A percentile compares a stretch with the other conserved stretches of the same genome.
Conservation (phyloP, 2,888 invertebrate species). For the Cylloceria caligata region DNA sequence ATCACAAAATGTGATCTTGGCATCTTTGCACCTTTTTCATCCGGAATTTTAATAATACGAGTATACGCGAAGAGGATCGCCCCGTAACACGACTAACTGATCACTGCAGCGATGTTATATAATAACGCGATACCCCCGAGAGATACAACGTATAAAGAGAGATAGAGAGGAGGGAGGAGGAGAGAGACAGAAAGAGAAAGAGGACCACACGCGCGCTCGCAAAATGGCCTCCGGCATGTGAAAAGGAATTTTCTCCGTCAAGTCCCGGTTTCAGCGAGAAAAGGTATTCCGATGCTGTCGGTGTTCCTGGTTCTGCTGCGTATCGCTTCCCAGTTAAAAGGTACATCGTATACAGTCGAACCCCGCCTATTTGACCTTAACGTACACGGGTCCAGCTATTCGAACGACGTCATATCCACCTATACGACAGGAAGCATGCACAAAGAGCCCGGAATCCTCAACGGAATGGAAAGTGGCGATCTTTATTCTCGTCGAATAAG, state of each 20-base stretch:
- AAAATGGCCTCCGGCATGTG: slow-evolving; percentile 66
- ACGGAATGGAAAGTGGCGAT: no score
- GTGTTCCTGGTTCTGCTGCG: background rate
- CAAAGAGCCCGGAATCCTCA: no score
- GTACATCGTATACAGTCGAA: background rate
- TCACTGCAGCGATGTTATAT: slow-evolving; percentile 2
- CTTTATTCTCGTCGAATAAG: no score
- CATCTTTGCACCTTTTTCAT: slow-evolving; percentile 11
- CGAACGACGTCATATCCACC: no score
- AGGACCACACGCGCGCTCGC: slow-evolving; percentile 68
- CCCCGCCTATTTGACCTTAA: no score
- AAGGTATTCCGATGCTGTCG: slow-evolving; percentile 20
- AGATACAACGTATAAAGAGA: no score
- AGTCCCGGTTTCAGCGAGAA: slow-evolving; percentile 41
- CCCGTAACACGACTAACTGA: background rate
- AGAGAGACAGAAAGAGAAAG: background rate
- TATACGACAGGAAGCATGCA: no score
- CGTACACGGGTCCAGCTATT: no score
- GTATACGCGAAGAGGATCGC: background rate
- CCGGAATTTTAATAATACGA: slow-evolving; percentile 21
- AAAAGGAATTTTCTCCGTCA: slow-evolving; percentile 67
- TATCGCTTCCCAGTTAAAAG: slow-evolving; percentile 1
- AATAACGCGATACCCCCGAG: slow-evolving; percentile 28
- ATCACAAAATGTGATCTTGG: background rate
- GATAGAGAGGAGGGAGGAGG: no score